Evolutionary conservation across 2,113 vertebrate species (phyloP), one percentile per base, ranked within the genome.

Genomic region (Turnix velox): DNA sequence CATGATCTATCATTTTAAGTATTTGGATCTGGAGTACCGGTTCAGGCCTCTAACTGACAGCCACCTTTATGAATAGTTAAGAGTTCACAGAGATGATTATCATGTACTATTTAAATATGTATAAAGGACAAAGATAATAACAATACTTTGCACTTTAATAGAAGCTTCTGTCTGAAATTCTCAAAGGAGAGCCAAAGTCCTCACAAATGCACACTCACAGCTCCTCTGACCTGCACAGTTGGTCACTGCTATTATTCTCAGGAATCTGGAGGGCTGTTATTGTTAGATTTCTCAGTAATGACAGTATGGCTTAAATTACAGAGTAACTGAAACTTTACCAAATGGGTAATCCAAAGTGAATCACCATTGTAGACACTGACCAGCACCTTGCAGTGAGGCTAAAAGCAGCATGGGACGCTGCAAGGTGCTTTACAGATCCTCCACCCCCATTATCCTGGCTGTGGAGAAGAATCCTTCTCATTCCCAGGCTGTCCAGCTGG

Each of bases 81-180:
- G 97, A 92, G 87, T 96, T 97, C 95, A 96, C 87, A 96, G 95
- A 97, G 96, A 95, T 96, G 95, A 96, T 97, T 96, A 97, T 94
- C 92, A 93, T 97, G 96, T 97, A 96, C 95, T 97, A 97, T 96
- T 96, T 97, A 97, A 97, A 96, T 95, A 97, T 97, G 96, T 89
- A 97, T 96, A 97, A 97, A 96, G 95, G 96, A 97, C 96, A 96
- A 93, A 95, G 95, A 96, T 96, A 97, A 97, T 96, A 95, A 97
- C 95, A 97, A 97, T 97, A 96, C 87, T 96, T 96, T 93, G 94
- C 94, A 93, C 95, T 96, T 96, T 92, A 96, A 97, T 94, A 93
- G 93, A 94, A 93, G 89, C 91, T 94, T 96, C 94, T 93, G 83
- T 90, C 91, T 94, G 87, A 95, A 95, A 94, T 94, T 93, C 95